These are phyloP conservation scores for Drosophila koepferae DNA, from an alignment of 2,888 invertebrate species.

Conservation along the genomic window DNA sequence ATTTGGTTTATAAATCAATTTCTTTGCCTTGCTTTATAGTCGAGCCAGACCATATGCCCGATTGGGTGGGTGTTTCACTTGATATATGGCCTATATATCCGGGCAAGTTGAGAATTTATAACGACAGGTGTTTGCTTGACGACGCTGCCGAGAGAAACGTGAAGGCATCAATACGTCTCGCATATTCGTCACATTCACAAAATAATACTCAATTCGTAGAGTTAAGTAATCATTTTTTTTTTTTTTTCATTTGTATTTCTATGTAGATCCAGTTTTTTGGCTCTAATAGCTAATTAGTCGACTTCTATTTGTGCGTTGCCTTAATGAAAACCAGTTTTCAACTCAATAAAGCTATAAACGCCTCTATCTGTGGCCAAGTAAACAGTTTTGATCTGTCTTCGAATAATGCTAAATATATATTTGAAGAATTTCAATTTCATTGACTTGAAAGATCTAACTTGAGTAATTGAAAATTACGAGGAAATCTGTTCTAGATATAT, in stretches of 20 bases:
- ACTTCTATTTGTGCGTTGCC: background rate
- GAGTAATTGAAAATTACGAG: background rate
- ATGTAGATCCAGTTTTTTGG: constrained; percentile 15
- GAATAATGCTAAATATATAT: background rate
- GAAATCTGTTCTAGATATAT: no score
- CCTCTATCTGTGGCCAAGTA: background rate
- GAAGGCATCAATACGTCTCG: constrained; percentile 20
- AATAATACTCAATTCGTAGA: constrained; percentile 12
- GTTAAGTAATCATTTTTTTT: constrained; percentile 31
- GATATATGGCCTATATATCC: constrained; percentile 61
- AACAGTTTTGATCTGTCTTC: background rate
- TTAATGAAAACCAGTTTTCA: background rate
- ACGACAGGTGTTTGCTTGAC: constrained; percentile 65
- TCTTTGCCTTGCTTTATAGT: constrained; percentile 4
- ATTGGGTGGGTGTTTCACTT: constrained; percentile 32
- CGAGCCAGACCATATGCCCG: background rate
- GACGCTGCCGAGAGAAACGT: constrained; percentile 4
- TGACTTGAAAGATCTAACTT: background rate
- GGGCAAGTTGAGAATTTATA: constrained; percentile 58
- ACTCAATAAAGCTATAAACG: background rate
- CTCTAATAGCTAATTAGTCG: constrained; percentile 31
- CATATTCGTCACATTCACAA: constrained; percentile 44
- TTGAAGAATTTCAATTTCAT: background rate
- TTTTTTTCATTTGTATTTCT: background rate
- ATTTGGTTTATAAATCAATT: constrained; percentile 62